Base-by-base conservation (phyloP, 2,113 vertebrate genomes). In the Gyps fulvus region DNA sequence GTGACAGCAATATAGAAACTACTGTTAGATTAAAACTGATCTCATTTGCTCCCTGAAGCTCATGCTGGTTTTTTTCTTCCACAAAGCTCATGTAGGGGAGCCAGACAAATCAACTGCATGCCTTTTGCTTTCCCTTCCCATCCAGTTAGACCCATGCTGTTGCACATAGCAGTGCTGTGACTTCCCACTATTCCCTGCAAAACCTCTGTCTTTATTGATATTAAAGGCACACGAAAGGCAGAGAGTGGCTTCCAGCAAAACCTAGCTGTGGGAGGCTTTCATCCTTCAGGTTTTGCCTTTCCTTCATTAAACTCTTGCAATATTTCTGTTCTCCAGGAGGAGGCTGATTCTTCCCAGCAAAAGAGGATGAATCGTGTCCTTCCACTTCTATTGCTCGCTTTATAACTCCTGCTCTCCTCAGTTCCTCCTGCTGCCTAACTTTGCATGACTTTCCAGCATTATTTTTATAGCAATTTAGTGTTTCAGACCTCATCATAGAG, bases 301-400 rank as follows among this genome's bases (percentile, higher is more conserved):
- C 65, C 55, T 59, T 27, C 57, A 0, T 36, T 16, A 34, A 87
- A 52, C 49, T 69, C 84, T 31, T 96, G 92, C 95, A 96, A 29
- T 94, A 27, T 93, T 88, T 61, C 58, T 32, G 6, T 62, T 89
- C 70, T 85, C 96, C 96, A 93, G 87, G 85, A 95, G 93, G 87
- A 94, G 95, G 93, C 87, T 55, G 87, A 83, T 85, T 94, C 82
- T 91, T 43, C 81, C 78, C 61, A 91, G 66, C 50, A 25, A 57
- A 81, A 54, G 32, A 67, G 81, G 29, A 19, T 5, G 19, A 42
- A 32, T 43, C 1, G 0, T 7, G 21, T 78, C 43, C 73, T 85
- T 47, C 76, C 47, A 3, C 38, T 89, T 58, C 72, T 59, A 34
- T 17, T 8, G 27, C 50, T 57, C 3, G 0, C 26, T 59, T 29